Evolutionary conservation across 1,140 invertebrate species (phyloP), one percentile per base, ranked within the genome.

Genomic region (Oryctes rhinoceros): DNA sequence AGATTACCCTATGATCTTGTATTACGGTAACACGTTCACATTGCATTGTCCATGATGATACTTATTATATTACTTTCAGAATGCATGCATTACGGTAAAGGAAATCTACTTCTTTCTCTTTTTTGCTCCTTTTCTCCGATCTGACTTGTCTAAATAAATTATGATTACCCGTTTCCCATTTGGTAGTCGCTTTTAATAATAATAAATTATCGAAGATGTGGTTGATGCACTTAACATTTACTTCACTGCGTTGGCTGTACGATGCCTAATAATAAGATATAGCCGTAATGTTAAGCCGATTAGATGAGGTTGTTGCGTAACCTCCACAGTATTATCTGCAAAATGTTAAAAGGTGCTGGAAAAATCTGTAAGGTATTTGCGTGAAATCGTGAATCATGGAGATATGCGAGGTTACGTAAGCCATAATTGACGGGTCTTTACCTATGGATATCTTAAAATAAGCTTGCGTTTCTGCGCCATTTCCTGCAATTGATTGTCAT

Each of bases 51-150:
- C 53, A 18, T 18, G n/a, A 59, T 59, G 5, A 18, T 18, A 59
- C 53, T n/a, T 6, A 44, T 10, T 44, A 44, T 44, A 44, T 44
- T 44, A 44, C 49, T 53, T 53, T 13, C 4, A 15, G 49, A n/a
- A 59, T 18, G 13, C 53, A 59, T 3, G 5, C 1, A 59, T 20
- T 59, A n/a, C n/a, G 53, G 53, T 59, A 59, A 59, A 59, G 53
- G 53, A 59, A 59, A 59, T 59, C 53, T 18, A 59, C 53, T 59
- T 59, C 15, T 59, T 18, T 59, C 53, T 59, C 53, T 59, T 15
- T 53, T 59, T 59, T 59, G 53, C 53, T 59, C 15, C 3, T 59
- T n/a, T 6, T 59, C 5, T 59, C n/a, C 53, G 53, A 59, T 18
- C 53, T n/a, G 53, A 18, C 13, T n/a, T 18, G 53, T 18, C 13